A percentile compares a stretch with the other conserved stretches of the same genome.
Conservation (phyloP, 2,797 vertebrate species). For the Denticeps clupeoides region DNA sequence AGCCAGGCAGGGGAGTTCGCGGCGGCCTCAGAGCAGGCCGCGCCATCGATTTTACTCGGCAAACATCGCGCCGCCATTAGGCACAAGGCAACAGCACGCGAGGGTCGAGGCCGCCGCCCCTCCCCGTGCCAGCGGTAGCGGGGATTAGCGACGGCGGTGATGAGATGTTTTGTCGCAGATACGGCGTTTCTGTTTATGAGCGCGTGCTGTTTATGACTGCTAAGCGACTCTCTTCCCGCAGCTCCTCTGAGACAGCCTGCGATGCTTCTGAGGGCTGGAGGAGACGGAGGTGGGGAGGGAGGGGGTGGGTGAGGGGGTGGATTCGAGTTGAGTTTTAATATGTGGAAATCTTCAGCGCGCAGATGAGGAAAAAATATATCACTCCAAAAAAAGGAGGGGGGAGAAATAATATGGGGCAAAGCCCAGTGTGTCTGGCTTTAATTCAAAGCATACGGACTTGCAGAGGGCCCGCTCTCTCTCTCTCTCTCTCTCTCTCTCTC, state of each 20-base stretch:
- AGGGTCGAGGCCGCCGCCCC: constrained; percentile 1
- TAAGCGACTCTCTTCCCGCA: constrained; percentile 28
- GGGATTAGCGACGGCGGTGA: constrained; percentile 23
- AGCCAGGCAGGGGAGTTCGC: constrained; percentile 19
- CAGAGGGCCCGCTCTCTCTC: constrained; percentile 13
- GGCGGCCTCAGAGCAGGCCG: constrained; percentile 6
- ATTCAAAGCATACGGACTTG: constrained; percentile 29
- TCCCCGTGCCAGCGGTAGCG: no score
- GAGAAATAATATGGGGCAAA: constrained; percentile 19
- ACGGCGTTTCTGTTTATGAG: constrained; percentile 17
- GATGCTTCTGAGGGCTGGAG: constrained; percentile 17
- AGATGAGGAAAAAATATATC: constrained; percentile 11
- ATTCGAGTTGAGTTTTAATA: constrained; percentile 28
- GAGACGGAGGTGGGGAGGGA: constrained; percentile 18
- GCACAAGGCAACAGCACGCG: background rate
- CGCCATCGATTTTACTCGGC: constrained; percentile 20
- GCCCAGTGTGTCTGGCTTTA: constrained; percentile 32
- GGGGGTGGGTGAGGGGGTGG: constrained; percentile 5
- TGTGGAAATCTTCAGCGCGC: constrained; percentile 21
- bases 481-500: constrained; percentile 1
- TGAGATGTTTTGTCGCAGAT: constrained; percentile 31
- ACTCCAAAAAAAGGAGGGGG: constrained; percentile 8
- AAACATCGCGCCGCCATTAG: no score
- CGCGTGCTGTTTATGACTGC: constrained; percentile 35
- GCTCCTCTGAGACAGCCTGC: constrained; percentile 6